Percentiles rank a stretch among this genome's conserved stretches.
Evolutionary conservation across 2,888 invertebrate species (phyloP).

Genomic region (Chorisops tibialis): DNA sequence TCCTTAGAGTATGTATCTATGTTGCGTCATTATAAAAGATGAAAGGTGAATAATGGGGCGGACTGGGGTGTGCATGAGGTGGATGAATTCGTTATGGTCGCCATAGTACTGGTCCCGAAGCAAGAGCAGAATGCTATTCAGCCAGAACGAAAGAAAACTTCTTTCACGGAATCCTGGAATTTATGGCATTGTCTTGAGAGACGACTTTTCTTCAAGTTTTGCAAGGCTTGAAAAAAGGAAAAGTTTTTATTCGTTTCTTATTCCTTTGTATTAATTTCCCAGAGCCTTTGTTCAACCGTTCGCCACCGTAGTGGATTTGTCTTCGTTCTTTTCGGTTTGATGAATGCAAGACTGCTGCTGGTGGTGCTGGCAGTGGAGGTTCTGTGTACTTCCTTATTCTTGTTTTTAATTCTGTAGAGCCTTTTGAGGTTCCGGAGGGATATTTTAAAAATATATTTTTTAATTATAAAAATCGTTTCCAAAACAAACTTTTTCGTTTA

Average conservation of each 20-base stretch:
- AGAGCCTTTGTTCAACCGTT: conserved; percentile 1
- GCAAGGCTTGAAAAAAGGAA: conserved; percentile 6
- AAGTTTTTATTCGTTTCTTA: conserved; percentile 19
- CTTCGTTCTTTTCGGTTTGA: too few relatives aligned
- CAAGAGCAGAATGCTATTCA: conserved; percentile 2
- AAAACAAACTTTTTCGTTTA: too few relatives aligned
- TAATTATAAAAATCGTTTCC: too few relatives aligned
- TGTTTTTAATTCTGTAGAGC: neutral
- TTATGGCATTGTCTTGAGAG: conserved; percentile 7
- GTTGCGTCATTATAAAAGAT: too few relatives aligned
- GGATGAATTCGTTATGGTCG: too few relatives aligned
- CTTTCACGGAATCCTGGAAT: neutral
- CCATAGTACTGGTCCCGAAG: neutral
- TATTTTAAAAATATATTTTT: too few relatives aligned
- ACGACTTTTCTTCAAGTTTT: conserved; percentile 15
- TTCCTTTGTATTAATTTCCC: conserved; percentile 9
- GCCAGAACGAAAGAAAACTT: conserved; percentile 14
- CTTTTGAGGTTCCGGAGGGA: too few relatives aligned
- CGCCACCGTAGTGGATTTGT: too few relatives aligned
- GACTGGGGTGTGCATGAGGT: too few relatives aligned
- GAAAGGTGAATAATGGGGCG: too few relatives aligned
- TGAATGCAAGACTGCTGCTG: neutral
- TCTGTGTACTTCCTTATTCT: neutral
- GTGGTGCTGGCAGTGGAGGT: neutral
- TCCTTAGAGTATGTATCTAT: too few relatives aligned